Evolutionary conservation across 2,888 invertebrate genomes (phyloP).

Genomic region (Cryptops parisi): DNA sequence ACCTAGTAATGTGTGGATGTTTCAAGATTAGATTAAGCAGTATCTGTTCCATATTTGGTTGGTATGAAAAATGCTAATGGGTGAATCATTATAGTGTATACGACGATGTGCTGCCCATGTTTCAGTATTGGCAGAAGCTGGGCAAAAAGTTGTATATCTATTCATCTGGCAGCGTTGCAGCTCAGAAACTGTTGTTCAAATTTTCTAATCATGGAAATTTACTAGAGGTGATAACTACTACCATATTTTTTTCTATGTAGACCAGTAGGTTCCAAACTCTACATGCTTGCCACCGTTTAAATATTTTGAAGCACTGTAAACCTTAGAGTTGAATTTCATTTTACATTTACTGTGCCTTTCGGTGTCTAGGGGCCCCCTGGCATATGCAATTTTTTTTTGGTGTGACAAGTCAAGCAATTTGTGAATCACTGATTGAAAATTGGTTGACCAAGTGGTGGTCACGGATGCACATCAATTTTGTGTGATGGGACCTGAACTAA

Average conservation of each 20-base stretch:
- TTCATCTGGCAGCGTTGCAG: constrained; percentile 80
- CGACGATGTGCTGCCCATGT: constrained; percentile 60
- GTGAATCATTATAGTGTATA: constrained; percentile 50
- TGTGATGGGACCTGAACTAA: no score
- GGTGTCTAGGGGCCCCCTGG: no score
- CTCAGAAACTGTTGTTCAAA: constrained; percentile 73
- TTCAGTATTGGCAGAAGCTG: constrained; percentile 53
- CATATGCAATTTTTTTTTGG: neutral
- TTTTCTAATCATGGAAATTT: constrained; percentile 64
- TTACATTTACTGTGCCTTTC: no score
- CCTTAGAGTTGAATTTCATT: no score
- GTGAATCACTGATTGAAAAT: no score
- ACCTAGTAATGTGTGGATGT: neutral
- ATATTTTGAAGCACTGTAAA: no score
- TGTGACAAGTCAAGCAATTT: no score
- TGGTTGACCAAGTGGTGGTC: no score
- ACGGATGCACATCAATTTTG: no score
- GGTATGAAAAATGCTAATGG: no score
- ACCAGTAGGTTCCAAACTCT: no score
- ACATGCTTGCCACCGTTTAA: no score
- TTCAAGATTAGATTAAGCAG: neutral
- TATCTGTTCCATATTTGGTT: neutral
- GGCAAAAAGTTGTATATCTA: constrained; percentile 65
- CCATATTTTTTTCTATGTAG: neutral
- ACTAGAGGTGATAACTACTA: constrained; percentile 36